phyloP scores from a whole-genome alignment of 2,797 vertebrate species.

The Neomorphus geoffroyi region DNA sequence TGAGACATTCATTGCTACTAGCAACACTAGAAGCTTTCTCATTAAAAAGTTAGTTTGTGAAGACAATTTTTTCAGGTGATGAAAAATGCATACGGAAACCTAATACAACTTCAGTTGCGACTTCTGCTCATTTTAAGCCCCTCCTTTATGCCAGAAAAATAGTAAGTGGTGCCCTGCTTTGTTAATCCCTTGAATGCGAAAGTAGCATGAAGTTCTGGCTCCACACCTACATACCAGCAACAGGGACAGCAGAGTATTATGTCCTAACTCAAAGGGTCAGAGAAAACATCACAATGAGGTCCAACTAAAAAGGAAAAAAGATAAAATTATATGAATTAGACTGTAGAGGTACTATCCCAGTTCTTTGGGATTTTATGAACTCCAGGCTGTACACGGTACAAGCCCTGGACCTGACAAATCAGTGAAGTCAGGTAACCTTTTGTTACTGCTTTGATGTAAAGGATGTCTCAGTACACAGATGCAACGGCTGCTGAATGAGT shows the following conservation, averaged over 20 bases:
- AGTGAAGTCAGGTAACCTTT: not conserved
- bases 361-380: not conserved
- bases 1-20: slow-evolving; percentile 20
- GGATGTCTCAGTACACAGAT: not conserved
- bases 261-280: not conserved
- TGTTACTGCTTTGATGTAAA: not conserved
- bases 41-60: slow-evolving; percentile 5
- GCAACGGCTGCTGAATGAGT: not conserved
- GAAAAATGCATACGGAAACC: slow-evolving; percentile 35
- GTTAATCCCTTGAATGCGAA: not conserved
- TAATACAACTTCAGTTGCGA: not conserved
- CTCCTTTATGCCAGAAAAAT: not conserved
- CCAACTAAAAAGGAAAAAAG: not conserved
- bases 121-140: not conserved
- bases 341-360: not conserved
- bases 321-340: not conserved
- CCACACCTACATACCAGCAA: not conserved
- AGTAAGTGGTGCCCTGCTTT: not conserved
- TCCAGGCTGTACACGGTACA: not conserved
- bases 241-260: not conserved
- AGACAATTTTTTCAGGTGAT: slow-evolving; percentile 7
- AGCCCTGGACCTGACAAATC: not conserved
- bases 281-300: not conserved
- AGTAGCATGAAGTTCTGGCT: not conserved
- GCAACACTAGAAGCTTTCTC: slow-evolving; percentile 20